Conservation (phyloP, 2,888 invertebrate species). For the Tribolium freemani region DNA sequence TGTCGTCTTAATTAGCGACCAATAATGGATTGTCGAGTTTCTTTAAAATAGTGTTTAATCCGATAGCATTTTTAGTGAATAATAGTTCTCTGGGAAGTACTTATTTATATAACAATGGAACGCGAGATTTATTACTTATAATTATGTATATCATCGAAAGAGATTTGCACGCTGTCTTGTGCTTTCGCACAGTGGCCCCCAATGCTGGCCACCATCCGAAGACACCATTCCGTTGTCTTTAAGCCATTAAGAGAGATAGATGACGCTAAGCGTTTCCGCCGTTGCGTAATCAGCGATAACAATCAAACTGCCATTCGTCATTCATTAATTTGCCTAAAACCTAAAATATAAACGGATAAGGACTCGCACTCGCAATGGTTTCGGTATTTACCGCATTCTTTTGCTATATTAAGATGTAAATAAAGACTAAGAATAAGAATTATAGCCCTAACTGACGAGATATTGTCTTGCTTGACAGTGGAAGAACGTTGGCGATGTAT, state of each 20-base stretch:
- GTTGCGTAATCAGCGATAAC: constrained; percentile 42
- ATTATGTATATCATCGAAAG: constrained; percentile 61
- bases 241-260: constrained; percentile 68
- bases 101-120: constrained; percentile 61
- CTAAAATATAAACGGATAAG: constrained; percentile 44
- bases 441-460: constrained; percentile 56
- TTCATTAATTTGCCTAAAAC: constrained; percentile 48
- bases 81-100: constrained; percentile 52
- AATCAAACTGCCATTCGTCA: constrained; percentile 45
- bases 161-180: constrained; percentile 55
- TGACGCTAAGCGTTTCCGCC: constrained; percentile 57
- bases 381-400: constrained; percentile 37
- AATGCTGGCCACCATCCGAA: constrained; percentile 29
- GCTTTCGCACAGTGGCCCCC: constrained; percentile 19
- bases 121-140: constrained; percentile 58
- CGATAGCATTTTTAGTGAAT: constrained; percentile 55
- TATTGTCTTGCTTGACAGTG: constrained; percentile 60
- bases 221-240: constrained; percentile 44
- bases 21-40: constrained; percentile 65
- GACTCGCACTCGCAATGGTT: constrained; percentile 45
- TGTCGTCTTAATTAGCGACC: constrained; percentile 58
- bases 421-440: constrained; percentile 49
- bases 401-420: constrained; percentile 44
- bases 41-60: constrained; percentile 53
- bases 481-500: constrained; percentile 54